phyloP scores from a whole-genome alignment of 2,888 invertebrate genomes.

The Seira musarum region DNA sequence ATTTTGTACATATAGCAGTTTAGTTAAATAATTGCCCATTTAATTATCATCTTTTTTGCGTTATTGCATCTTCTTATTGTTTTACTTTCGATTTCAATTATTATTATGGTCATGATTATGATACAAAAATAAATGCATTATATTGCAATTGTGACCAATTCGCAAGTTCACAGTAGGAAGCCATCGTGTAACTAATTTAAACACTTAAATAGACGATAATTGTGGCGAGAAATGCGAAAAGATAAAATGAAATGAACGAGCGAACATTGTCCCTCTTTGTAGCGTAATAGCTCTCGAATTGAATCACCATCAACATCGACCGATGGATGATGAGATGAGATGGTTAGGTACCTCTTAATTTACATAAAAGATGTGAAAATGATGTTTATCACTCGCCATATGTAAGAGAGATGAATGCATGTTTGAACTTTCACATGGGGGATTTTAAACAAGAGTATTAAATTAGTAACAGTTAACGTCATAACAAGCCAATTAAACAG shows the following conservation, averaged over 20 bases:
- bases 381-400: neutral
- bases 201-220: neutral
- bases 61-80: constrained; percentile 10
- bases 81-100: constrained; percentile 47
- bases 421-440: neutral
- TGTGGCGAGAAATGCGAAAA: neutral
- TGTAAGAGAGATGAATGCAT: neutral
- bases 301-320: neutral
- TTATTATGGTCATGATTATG: neutral
- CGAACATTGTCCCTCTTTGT: neutral
- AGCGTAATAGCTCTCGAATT: neutral
- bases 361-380: constrained; percentile 2
- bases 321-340: neutral
- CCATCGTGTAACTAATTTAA: neutral
- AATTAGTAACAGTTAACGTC: constrained; percentile 15
- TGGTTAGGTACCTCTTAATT: neutral
- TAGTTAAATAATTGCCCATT: constrained; percentile 40
- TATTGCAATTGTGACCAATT: neutral
- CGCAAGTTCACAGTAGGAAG: constrained; percentile 12
- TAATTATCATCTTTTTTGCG: constrained; percentile 47
- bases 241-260: neutral
- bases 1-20: neutral
- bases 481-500: neutral
- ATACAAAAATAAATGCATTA: too few species aligned
- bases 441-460: constrained; percentile 6